phyloP scores from a whole-genome alignment of 2,888 invertebrate genomes.

The Helobdella robusta region DNA sequence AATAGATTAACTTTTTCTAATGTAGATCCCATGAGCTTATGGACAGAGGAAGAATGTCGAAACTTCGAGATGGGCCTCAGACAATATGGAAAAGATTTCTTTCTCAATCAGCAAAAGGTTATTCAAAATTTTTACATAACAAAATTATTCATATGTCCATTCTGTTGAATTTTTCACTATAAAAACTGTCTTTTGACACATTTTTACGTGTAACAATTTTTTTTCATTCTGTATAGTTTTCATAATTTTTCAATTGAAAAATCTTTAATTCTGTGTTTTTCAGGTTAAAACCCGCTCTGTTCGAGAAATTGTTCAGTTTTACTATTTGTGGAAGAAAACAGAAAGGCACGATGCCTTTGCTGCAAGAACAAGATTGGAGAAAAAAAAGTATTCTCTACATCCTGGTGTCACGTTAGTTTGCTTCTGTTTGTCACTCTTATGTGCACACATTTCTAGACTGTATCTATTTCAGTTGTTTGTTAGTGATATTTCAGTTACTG shows the following conservation, averaged over 20 bases:
- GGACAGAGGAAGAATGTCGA: conserved; percentile 93
- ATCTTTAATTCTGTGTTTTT: too few species aligned
- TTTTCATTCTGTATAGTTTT: too few species aligned
- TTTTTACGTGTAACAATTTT: too few species aligned
- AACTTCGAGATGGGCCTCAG: conserved; percentile 91
- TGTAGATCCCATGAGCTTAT: conserved; percentile 53
- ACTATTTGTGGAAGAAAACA: conserved; percentile 90
- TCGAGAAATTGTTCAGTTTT: conserved; percentile 89
- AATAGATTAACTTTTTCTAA: too few species aligned
- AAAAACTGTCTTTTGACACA: too few species aligned
- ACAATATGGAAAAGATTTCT: conserved; percentile 89
- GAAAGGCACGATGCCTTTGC: conserved; percentile 84
- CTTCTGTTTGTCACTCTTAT: too few species aligned
- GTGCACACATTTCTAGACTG: too few species aligned
- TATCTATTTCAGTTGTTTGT: too few species aligned
- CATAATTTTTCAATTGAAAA: too few species aligned
- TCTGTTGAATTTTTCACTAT: too few species aligned
- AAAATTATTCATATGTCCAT: not conserved
- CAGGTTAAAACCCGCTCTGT: conserved; percentile 81
- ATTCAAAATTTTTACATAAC: not conserved
- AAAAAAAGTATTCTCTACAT: conserved; percentile 81
- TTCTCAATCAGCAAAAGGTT: conserved; percentile 72
- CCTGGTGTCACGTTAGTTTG: conserved; percentile 71
- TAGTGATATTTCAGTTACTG: not conserved
- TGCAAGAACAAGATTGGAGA: conserved; percentile 73